Conservation (phyloP, 2,113 vertebrate genomes). For the Acrocephalus kingi region DNA sequence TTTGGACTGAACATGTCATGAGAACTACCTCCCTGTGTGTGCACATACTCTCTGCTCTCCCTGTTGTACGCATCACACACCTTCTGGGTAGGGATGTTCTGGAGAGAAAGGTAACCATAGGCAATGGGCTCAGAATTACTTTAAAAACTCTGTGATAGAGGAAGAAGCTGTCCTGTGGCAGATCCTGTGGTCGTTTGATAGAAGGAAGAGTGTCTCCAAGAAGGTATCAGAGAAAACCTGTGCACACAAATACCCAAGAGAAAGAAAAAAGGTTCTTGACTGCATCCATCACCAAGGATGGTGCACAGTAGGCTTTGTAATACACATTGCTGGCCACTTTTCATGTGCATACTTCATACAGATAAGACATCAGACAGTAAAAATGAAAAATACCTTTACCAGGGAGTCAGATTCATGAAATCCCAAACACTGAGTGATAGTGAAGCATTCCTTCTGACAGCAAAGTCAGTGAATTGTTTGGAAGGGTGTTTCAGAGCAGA, state of each 20-base stretch:
- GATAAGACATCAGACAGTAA: background rate
- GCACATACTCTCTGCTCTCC: background rate
- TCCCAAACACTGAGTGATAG: background rate
- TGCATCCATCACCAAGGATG: background rate
- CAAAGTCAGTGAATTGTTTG: background rate
- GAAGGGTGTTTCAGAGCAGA: background rate
- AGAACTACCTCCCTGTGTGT: background rate
- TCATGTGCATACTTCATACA: rapidly evolving
- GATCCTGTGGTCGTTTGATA: rapidly evolving
- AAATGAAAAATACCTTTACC: background rate
- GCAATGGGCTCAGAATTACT: background rate
- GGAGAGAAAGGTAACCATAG: background rate
- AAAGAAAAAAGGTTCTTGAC: background rate
- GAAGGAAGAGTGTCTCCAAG: background rate
- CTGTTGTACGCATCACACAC: background rate
- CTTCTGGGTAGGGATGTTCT: background rate
- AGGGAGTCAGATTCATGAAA: background rate
- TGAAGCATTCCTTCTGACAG: background rate
- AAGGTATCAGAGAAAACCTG: background rate
- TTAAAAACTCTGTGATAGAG: background rate
- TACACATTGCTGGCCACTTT: background rate
- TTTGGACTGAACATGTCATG: background rate
- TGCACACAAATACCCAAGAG: background rate
- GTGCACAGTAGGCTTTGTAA: background rate
- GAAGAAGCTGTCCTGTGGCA: background rate